Base-by-base conservation (phyloP, 2,113 vertebrate genomes). In the Actinemys pallida region DNA sequence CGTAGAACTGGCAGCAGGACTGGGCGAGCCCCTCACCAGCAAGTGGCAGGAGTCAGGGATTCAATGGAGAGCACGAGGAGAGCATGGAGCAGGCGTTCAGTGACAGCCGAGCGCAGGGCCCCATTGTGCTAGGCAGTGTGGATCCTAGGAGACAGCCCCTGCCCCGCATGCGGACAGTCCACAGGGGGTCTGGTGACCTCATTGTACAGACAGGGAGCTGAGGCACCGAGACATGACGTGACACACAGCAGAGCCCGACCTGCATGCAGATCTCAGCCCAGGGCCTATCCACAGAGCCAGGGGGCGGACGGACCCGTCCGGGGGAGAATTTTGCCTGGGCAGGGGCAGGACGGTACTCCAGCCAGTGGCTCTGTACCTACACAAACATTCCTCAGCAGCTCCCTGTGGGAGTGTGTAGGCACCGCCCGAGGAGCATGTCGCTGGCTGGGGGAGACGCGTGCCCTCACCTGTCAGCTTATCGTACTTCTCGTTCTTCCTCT, bases 391-490 rank as follows among this genome's bases (percentile, higher is more conserved):
- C 35, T 17, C 17, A 10, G 35, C 17, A 39, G n/a, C 4, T n/a
- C 65, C 59, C 17, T 10, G 17, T 69, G 65, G 35, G 35, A n/a
- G 14, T 2, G 35, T 69, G 35, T 69, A 69, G 35, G 35, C 65
- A 19, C 31, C 2, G 31, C 31, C 14, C 7, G 3, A 31, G 35
- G 62, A 7, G 62, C 62, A 69, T 17, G 14, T 16, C 4, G 19
- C 65, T 39, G 65, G 65, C 17, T 72, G 20, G n/a, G 19, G 57
- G 1, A 16, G 20, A 47, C 24, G 42, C 75, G 2, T 47, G 75
- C 12, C 24, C 75, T 99, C 97, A 99, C 99, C 99, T 96, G 99
- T 99, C 86, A 99, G 93, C 96, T 98, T 99, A 57, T 98, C 98
- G 27, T 99, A 98, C 93, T 99, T 99, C 89, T 98, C 98, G 0